A percentile compares a stretch with the other conserved stretches of the same genome.
These are phyloP conservation scores for Hyperoplus lanceolatus DNA, from an alignment of 2,797 vertebrate genomes.

Conservation along the genomic window DNA sequence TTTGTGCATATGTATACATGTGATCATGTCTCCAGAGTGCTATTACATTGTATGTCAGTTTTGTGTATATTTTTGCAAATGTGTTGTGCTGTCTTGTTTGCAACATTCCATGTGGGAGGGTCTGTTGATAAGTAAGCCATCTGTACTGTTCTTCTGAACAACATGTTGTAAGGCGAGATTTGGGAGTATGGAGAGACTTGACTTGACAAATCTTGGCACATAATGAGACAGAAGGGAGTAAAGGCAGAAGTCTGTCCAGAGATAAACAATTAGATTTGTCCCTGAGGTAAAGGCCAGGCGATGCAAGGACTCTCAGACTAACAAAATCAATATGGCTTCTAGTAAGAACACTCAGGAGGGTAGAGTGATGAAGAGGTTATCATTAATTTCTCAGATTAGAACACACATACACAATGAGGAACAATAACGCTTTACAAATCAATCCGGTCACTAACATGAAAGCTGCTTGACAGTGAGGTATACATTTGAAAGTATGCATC, in stretches of 20 bases:
- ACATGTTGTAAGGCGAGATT: constrained; percentile 89
- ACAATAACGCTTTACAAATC: constrained; percentile 76
- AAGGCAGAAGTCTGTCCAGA: constrained; percentile 90
- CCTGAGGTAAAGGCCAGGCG: constrained; percentile 89
- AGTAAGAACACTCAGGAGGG: constrained; percentile 83
- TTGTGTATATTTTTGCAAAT: constrained; percentile 86
- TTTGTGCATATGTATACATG: constrained; percentile 73
- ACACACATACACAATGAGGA: constrained; percentile 76
- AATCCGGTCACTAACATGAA: constrained; percentile 67
- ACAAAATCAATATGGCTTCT: constrained; percentile 90
- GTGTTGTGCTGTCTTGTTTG: constrained; percentile 88
- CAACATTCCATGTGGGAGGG: constrained; percentile 89
- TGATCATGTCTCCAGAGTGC: constrained; percentile 74
- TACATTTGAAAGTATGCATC: constrained; percentile 64
- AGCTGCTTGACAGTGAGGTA: constrained; percentile 59
- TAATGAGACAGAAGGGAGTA: constrained; percentile 91
- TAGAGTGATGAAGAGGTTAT: constrained; percentile 88
- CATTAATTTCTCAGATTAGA: constrained; percentile 85
- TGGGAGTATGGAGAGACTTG: constrained; percentile 88
- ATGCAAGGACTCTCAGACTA: constrained; percentile 86
- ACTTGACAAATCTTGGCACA: constrained; percentile 92
- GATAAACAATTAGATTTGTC: constrained; percentile 92
- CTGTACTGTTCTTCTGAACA: constrained; percentile 89
- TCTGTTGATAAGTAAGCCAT: constrained; percentile 91
- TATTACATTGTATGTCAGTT: constrained; percentile 82